phyloP scores from a whole-genome alignment of 2,113 vertebrate genomes.

The Octodon degus region DNA sequence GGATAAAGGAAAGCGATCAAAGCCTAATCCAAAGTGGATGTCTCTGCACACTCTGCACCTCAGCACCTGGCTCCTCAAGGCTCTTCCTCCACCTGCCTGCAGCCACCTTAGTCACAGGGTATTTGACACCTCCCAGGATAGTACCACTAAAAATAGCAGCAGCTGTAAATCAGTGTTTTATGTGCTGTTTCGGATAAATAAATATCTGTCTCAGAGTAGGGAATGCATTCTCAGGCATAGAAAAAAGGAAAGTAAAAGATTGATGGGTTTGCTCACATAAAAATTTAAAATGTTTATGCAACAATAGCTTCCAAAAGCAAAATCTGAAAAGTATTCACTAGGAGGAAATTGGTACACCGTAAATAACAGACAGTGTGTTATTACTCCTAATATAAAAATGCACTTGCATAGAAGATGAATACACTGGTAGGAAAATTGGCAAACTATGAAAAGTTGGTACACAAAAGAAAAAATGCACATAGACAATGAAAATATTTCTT shows the following conservation, averaged over 20 bases:
- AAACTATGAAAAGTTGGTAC: neutral
- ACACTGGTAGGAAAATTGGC: neutral
- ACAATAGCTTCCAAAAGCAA: slow-evolving; percentile 65
- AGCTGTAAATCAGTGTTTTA: slow-evolving; percentile 46
- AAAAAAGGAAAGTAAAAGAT: slow-evolving; percentile 62
- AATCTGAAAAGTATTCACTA: slow-evolving; percentile 8
- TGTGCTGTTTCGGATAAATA: slow-evolving; percentile 40
- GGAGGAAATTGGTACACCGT: neutral
- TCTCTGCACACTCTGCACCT: neutral
- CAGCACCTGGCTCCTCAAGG: rapidly evolving
- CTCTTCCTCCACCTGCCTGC: neutral
- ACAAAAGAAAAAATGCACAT: neutral
- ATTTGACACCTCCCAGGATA: neutral
- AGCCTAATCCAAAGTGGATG: neutral
- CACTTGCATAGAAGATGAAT: neutral
- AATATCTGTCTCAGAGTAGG: slow-evolving; percentile 22
- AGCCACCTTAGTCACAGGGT: neutral
- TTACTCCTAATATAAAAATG: slow-evolving; percentile 40
- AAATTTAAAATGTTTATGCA: slow-evolving; percentile 65
- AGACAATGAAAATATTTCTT: neutral
- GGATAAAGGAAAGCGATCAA: neutral
- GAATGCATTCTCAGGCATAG: slow-evolving; percentile 38
- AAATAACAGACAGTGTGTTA: slow-evolving; percentile 36
- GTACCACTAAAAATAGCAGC: slow-evolving; percentile 31
- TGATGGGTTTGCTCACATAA: slow-evolving; percentile 62